A percentile compares a stretch with the other conserved stretches of the same genome.
Evolutionary conservation across 2,888 invertebrate genomes (phyloP).

Genomic region (Rotaria socialis): DNA sequence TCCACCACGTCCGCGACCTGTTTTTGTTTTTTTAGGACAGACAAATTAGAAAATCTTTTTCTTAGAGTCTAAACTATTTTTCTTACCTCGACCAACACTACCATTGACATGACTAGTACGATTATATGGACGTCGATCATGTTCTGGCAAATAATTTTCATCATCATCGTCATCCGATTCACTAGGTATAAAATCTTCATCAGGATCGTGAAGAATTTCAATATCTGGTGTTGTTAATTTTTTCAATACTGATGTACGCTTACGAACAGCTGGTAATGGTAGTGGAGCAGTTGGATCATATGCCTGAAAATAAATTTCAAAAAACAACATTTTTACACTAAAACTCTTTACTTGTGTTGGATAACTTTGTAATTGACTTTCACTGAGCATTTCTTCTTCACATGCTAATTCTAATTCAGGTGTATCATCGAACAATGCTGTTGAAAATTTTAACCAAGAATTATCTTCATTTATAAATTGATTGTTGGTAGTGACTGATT

Average conservation of each 20-base stretch:
- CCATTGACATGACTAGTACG: neutral
- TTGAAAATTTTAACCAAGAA: neutral
- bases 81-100: neutral
- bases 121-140: slow-evolving; percentile 24
- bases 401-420: slow-evolving; percentile 27
- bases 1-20: slow-evolving; percentile 18
- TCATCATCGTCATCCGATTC: neutral
- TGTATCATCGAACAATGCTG: neutral
- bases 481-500: neutral
- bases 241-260: slow-evolving; percentile 20
- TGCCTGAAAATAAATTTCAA: neutral
- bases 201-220: slow-evolving; percentile 19
- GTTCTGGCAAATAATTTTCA: slow-evolving; percentile 20
- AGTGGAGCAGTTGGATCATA: slow-evolving; percentile 34
- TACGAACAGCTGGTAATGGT: slow-evolving; percentile 26
- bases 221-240: neutral
- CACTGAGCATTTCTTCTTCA: slow-evolving; percentile 9
- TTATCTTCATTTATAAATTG: neutral
- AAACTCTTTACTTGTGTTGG: slow-evolving; percentile 4
- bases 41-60: neutral
- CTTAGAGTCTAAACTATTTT: no score
- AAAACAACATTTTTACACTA: neutral
- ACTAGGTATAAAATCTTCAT: slow-evolving; percentile 36
- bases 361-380: slow-evolving; percentile 21
- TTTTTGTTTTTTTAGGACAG: no score